A percentile compares a stretch with the other conserved stretches of the same genome.
Conservation (phyloP, 1,140 invertebrate genomes). For the Meteorus sp. region DNA sequence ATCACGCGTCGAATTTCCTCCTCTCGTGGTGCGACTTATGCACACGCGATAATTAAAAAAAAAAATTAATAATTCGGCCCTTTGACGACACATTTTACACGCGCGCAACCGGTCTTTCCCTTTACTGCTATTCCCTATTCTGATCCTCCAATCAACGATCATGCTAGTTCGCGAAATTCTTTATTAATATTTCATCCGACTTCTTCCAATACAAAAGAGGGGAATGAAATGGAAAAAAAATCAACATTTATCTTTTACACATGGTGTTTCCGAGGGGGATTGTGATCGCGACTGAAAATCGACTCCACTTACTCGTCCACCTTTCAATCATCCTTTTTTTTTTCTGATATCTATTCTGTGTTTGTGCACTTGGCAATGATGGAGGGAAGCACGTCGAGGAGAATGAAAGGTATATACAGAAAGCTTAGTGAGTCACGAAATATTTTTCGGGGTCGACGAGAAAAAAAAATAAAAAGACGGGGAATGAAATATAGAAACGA, state of each 20-base stretch:
- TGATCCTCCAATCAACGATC: no score
- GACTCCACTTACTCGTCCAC: background rate
- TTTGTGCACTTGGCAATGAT: slow-evolving; percentile 10
- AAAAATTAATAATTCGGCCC: background rate
- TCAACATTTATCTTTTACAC: slow-evolving; percentile 7
- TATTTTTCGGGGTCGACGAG: slow-evolving; percentile 15
- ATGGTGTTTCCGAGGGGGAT: background rate
- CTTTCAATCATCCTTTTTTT: background rate
- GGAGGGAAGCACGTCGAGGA: background rate
- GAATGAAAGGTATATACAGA: slow-evolving; percentile 15
- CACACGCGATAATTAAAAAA: background rate
- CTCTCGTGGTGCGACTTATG: background rate
- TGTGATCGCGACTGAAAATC: no score
- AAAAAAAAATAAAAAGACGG: background rate
- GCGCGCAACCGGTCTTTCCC: background rate
- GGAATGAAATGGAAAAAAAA: background rate
- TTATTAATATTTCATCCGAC: background rate
- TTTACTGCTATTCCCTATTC: no score
- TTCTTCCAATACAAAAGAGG: background rate
- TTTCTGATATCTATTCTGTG: background rate
- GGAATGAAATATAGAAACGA: background rate
- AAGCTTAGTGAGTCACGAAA: slow-evolving; percentile 37
- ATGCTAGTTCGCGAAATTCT: no score
- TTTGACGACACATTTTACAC: background rate
- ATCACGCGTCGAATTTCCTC: slow-evolving; percentile 8